Conservation (phyloP, 2,888 invertebrate genomes). For the Trichopoda pennipes region DNA sequence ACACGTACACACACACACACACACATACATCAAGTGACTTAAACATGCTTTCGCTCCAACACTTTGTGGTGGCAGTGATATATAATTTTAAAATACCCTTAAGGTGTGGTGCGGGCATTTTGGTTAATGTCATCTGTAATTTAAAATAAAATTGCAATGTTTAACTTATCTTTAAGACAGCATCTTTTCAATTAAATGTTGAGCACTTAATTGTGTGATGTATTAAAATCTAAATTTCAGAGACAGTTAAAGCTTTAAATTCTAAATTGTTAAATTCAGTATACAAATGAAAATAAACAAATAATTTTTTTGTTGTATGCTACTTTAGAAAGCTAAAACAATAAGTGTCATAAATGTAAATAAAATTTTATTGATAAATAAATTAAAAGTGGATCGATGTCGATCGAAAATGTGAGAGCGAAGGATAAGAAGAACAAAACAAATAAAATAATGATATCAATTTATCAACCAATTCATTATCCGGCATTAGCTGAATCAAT, state of each 20-base stretch:
- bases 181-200: slow-evolving; percentile 32
- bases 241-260: slow-evolving; percentile 9
- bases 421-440: no score
- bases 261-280: not conserved
- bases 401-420: no score
- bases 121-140: slow-evolving; percentile 57
- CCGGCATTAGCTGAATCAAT: no score
- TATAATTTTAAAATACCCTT: slow-evolving; percentile 56
- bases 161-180: slow-evolving; percentile 18
- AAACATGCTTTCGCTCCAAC: slow-evolving; percentile 33
- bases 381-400: no score
- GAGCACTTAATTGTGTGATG: not conserved
- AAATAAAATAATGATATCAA: no score
- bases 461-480: no score
- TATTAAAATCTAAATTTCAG: not conserved
- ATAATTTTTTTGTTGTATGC: no score
- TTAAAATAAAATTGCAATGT: slow-evolving; percentile 43
- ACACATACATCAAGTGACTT: slow-evolving; percentile 12
- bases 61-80: slow-evolving; percentile 55
- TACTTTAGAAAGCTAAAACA: no score
- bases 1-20: slow-evolving; percentile 22
- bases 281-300: no score
- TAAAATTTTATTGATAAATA: no score
- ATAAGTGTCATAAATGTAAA: no score
- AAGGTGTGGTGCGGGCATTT: slow-evolving; percentile 56